Evolutionary conservation across 2,888 invertebrate genomes (phyloP).

Genomic region (Epirrhoe alternata): DNA sequence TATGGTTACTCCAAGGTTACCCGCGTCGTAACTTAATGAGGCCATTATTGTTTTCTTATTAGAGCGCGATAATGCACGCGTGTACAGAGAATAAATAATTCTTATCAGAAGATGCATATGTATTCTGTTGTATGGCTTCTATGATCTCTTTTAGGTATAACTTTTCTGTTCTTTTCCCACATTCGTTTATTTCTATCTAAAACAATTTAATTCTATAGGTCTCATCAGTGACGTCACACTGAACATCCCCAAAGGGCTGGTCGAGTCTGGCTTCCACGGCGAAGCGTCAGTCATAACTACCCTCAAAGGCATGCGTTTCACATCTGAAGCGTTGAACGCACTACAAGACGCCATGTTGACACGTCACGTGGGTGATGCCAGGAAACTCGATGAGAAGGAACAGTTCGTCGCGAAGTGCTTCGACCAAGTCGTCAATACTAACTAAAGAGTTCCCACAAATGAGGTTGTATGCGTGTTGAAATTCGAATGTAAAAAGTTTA

Average conservation of each 20-base stretch:
- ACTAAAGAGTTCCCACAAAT: conserved; percentile 50
- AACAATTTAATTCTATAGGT: conserved; percentile 49
- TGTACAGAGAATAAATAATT: too few relatives aligned
- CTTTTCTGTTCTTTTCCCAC: background rate
- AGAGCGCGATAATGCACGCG: too few relatives aligned
- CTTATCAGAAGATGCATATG: too few relatives aligned
- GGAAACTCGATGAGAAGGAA: conserved; percentile 82
- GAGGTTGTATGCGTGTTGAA: background rate
- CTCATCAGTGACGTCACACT: conserved; percentile 88
- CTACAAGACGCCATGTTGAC: conserved; percentile 84
- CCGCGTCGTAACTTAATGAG: too few relatives aligned
- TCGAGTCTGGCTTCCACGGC: conserved; percentile 85
- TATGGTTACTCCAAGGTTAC: too few relatives aligned
- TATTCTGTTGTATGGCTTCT: too few relatives aligned
- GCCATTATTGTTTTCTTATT: too few relatives aligned
- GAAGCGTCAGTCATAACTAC: conserved; percentile 88
- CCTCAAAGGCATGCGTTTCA: conserved; percentile 87
- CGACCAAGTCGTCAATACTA: conserved; percentile 86
- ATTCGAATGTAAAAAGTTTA: background rate
- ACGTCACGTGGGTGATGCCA: conserved; percentile 65
- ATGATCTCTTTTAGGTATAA: too few relatives aligned
- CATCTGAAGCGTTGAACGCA: conserved; percentile 85
- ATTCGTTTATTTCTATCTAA: background rate
- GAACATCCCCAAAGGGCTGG: conserved; percentile 86
- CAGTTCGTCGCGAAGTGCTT: conserved; percentile 87